phyloP scores from a whole-genome alignment of 2,888 invertebrate species.

The Willowsia nigromaculata region DNA sequence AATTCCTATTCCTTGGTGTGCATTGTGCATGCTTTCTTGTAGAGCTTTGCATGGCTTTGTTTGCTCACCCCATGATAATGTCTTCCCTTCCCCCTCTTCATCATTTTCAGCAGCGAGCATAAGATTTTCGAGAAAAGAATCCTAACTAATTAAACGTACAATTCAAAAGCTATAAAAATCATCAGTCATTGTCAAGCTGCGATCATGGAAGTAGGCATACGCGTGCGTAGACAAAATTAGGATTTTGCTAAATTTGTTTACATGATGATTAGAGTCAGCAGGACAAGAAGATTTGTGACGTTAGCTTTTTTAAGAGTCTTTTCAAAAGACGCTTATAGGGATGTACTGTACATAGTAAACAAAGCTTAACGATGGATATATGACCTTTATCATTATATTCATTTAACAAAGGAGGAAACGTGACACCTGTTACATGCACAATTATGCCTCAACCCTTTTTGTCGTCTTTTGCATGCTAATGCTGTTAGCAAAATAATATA shows the following conservation, averaged over 20 bases:
- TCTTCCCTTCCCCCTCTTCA: too few relatives aligned
- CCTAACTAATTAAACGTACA: not conserved
- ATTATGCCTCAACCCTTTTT: not conserved
- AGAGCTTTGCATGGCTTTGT: too few relatives aligned
- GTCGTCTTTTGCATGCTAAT: not conserved
- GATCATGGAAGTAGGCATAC: not conserved
- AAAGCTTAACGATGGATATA: not conserved
- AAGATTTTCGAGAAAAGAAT: not conserved
- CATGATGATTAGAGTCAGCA: not conserved
- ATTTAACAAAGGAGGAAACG: conserved; percentile 28
- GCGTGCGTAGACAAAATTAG: not conserved
- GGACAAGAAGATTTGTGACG: not conserved
- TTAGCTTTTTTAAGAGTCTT: not conserved
- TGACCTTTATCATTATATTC: conserved; percentile 39
- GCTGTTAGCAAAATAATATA: not conserved
- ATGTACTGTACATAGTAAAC: not conserved
- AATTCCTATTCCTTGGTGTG: too few relatives aligned
- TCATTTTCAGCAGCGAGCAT: too few relatives aligned
- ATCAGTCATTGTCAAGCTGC: conserved; percentile 1
- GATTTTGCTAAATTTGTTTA: conserved; percentile 2
- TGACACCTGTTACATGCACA: conserved; percentile 27
- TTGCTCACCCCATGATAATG: too few relatives aligned
- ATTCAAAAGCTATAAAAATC: not conserved
- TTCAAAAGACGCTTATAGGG: not conserved
- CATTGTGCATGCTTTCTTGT: too few relatives aligned